These are phyloP conservation scores for Seriola rivoliana DNA, from an alignment of 2,113 vertebrate genomes.

Conservation along the genomic window DNA sequence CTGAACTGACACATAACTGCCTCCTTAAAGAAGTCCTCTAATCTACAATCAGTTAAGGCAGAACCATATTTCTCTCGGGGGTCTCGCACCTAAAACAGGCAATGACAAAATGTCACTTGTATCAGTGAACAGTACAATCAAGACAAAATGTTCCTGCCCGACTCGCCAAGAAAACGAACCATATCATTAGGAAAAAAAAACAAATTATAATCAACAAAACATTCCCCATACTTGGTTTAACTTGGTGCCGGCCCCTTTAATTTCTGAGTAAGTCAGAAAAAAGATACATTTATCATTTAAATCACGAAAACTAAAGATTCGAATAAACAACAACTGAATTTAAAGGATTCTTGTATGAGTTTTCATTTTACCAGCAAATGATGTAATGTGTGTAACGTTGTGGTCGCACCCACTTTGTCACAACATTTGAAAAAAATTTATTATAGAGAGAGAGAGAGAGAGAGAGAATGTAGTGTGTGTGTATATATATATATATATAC, in stretches of 20 bases:
- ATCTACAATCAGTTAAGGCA: too few species aligned
- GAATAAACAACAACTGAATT: too few species aligned
- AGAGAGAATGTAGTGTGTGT: too few species aligned
- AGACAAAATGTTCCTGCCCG: background rate
- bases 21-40: too few species aligned
- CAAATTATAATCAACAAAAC: background rate
- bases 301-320: too few species aligned
- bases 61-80: too few species aligned
- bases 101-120: background rate
- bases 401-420: background rate
- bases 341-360: too few species aligned
- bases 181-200: background rate
- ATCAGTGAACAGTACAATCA: background rate
- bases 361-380: background rate
- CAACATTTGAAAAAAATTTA: background rate
- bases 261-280: background rate
- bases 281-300: background rate
- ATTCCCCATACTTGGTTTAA: background rate
- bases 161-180: background rate
- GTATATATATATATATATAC: too few species aligned
- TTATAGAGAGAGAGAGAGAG: too few species aligned
- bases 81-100: too few species aligned
- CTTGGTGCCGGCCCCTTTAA: background rate
- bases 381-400: background rate
- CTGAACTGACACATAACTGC: background rate